Evolutionary conservation across 2,888 invertebrate genomes (phyloP), one percentile per base, ranked within the genome.

Genomic region (Hipparchia sbordonii): DNA sequence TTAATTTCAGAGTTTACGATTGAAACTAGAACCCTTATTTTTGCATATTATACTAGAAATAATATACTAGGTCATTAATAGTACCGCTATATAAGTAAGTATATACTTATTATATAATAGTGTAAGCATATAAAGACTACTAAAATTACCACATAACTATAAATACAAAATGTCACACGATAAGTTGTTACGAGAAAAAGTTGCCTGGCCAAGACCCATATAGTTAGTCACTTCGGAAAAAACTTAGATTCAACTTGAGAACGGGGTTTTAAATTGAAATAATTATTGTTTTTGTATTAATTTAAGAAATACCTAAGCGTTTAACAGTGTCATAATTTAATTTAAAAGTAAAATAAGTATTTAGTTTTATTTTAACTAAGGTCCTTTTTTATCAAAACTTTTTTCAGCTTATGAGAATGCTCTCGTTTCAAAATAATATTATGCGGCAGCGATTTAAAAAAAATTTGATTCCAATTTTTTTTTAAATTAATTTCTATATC

Each of bases 121-220:
- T 39, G 39, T 39, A 39, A 39, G 39, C 5, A 39, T 23, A 23
- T 23, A 39, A 39, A 39, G 39, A 45, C 7, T 61, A 56, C 45
- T 12, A n/a, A 10, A 56, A 39, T 48, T 62, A 59, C 33, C 48
- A 67, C 85, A 86, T 80, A 82, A 75, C 82, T 23, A 86, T 84
- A 84, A 80, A 85, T 87, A 85, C 86, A 84, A 81, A 77, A 73
- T 79, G 79, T 79, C 84, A 84, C 63, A 63, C 48, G 84, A 84
- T 88, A 86, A 87, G 89, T 85, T 85, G 85, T 87, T 85, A 84
- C 84, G 86, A 93, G 93, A 93, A 93, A 93, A 93, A 93, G 93
- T 93, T 93, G 92, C 87, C 87, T 90, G 93, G 89, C 93, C 93
- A 93, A 92, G 93, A 93, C 93, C 93, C 88, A 93, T 93, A 91